Evolutionary conservation across 2,797 vertebrate genomes (phyloP).

Genomic region (Cryptoprocta ferox): DNA sequence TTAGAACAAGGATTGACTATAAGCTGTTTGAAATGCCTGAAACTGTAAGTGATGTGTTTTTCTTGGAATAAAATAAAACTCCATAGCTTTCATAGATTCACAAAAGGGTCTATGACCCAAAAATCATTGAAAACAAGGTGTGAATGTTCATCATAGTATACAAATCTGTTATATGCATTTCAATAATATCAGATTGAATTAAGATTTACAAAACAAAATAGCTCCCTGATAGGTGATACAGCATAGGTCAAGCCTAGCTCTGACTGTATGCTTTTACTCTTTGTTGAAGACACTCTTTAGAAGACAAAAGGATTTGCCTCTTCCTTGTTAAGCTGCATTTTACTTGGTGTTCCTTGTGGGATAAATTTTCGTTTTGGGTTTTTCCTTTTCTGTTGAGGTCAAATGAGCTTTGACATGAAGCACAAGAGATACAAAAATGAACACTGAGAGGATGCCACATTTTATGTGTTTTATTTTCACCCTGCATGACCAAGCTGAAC

Average conservation of each 20-base stretch:
- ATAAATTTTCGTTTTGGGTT: constrained; percentile 15
- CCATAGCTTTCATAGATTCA: not conserved
- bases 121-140: constrained; percentile 17
- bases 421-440: not conserved
- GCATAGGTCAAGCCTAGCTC: not conserved
- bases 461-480: constrained; percentile 66
- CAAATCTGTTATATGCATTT: not conserved
- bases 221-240: not conserved
- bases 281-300: not conserved
- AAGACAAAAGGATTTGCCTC: not conserved
- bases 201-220: constrained; percentile 41
- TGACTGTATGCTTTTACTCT: constrained; percentile 10
- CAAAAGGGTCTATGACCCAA: not conserved
- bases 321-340: constrained; percentile 10
- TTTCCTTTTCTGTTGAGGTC: constrained; percentile 48
- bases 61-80: not conserved
- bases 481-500: not conserved
- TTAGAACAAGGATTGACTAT: not conserved
- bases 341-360: not conserved
- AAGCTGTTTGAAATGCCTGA: not conserved
- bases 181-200: not conserved
- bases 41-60: not conserved
- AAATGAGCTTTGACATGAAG: constrained; percentile 35
- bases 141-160: constrained; percentile 32
- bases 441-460: constrained; percentile 27